phyloP scores from a whole-genome alignment of 2,113 vertebrate genomes.

The Nematolebias whitei region DNA sequence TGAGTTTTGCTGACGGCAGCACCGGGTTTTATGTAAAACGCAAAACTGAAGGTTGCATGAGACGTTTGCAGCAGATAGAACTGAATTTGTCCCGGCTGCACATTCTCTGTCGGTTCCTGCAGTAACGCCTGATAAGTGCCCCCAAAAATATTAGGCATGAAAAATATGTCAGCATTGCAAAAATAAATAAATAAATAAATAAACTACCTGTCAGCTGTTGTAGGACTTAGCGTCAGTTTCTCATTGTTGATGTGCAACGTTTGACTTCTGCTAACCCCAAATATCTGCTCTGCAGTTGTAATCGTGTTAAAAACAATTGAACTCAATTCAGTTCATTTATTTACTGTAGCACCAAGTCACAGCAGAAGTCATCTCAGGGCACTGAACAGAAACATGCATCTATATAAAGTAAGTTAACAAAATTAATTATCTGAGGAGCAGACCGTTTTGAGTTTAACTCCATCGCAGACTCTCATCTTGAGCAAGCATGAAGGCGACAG shows the following conservation, averaged over 20 bases:
- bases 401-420: no score
- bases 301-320: no score
- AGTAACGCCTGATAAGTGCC: constrained; percentile 24
- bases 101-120: constrained; percentile 19
- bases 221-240: constrained; percentile 19
- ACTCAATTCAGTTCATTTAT: no score
- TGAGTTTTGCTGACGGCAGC: constrained; percentile 2
- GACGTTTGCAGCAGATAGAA: not conserved
- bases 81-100: constrained; percentile 26
- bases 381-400: no score
- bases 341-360: no score
- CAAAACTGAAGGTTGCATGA: not conserved
- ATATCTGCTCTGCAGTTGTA: no score
- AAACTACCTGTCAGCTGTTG: constrained; percentile 45
- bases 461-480: no score
- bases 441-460: no score
- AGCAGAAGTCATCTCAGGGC: no score
- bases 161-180: constrained; percentile 33
- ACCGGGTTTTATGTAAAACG: not conserved
- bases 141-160: constrained; percentile 17
- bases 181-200: constrained; percentile 13
- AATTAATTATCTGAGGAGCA: no score
- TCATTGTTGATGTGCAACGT: constrained; percentile 34
- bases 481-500: no score
- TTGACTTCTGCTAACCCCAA: constrained; percentile 46